Evolutionary conservation across 2,113 vertebrate species (phyloP).

Genomic region (Sturnira hondurensis): DNA sequence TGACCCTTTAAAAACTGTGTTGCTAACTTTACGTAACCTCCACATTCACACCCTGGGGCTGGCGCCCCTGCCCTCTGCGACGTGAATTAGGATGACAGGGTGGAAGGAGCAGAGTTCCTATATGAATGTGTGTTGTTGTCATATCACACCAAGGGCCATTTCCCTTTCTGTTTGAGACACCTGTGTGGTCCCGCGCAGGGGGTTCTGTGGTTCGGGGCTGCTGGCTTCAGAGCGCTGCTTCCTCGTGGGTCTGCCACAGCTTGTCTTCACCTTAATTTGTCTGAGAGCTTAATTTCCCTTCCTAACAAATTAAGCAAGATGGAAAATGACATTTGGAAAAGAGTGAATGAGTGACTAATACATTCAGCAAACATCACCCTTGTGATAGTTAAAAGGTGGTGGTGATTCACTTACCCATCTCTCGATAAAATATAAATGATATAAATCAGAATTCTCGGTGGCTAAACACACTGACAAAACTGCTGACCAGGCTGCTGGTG

Average conservation of each 20-base stretch:
- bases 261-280: background rate
- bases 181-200: background rate
- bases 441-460: background rate
- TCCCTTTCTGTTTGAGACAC: conserved; percentile 13
- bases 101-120: background rate
- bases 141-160: background rate
- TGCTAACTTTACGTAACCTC: background rate
- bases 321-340: background rate
- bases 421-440: background rate
- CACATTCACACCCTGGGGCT: background rate
- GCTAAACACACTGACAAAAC: too few species aligned
- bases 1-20: background rate
- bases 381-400: background rate
- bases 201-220: background rate
- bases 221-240: background rate
- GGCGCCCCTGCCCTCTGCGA: background rate
- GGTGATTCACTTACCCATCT: background rate
- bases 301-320: background rate
- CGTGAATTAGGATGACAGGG: background rate
- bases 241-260: background rate
- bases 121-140: background rate
- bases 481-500: rapidly evolving
- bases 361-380: background rate
- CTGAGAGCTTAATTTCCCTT: background rate
- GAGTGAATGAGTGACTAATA: background rate